Evolutionary conservation across 2,113 vertebrate species (phyloP), one percentile per base, ranked within the genome.

Genomic region (Brienomyrus longianalis): DNA sequence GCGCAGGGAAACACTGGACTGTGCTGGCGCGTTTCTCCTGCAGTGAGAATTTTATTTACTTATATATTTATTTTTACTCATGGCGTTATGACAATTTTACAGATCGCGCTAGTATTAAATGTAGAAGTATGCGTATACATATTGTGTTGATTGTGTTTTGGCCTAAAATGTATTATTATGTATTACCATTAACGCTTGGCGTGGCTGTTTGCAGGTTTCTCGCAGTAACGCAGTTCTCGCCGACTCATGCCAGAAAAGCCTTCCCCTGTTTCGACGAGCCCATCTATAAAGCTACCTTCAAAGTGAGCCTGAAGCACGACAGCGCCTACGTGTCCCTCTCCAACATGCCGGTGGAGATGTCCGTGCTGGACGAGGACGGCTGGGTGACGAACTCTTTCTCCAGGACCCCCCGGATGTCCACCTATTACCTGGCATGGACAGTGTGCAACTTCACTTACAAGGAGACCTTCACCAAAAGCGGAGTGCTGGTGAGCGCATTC

Each of bases 191-290:
- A 56, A 56, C 21, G 54, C 19, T 56, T 27, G 17, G 23, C 39
- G 10, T 84, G 77, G 45, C 13, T 66, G 21, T 31, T 59, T 3
- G 27, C 94, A 99, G 98, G 83, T 99, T 97, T 93, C 96, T 99
- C 90, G 97, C 97, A 13, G 96, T 99, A 93, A 99, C 98, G 0
- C 98, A 99, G 95, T 99, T 99, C 95, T 99, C 98, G 27, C 98
- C 98, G 9, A 98, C 95, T 91, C 98, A 99, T 80, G 98, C 98
- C 92, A 96, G 98, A 92, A 99, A 99, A 95, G 98, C 98, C 62
- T 99, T 99, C 93, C 98, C 98, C 21, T 99, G 98, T 94, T 99
- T 99, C 90, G 98, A 99, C 0, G 98, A 99, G 92, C 98, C 98
- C n/a, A 94, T 98, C 95, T 99, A 97, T 95, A 99, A 99, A 92